Conservation (phyloP, 2,797 vertebrate species). For the Dryobates pubescens region DNA sequence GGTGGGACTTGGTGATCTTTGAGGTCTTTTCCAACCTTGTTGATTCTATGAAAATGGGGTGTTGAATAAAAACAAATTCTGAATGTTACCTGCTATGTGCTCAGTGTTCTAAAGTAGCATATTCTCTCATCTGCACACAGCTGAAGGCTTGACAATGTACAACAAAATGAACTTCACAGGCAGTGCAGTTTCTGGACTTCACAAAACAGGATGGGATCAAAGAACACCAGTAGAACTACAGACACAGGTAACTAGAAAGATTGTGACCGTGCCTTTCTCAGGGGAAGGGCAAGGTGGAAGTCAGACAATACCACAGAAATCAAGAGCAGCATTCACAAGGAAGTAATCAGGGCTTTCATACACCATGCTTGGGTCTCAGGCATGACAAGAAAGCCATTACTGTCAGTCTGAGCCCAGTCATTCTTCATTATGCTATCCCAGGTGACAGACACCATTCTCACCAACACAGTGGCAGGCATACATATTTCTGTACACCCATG, state of each 20-base stretch:
- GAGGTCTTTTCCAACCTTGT: no score
- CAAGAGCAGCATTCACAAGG: background rate
- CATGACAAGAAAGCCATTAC: background rate
- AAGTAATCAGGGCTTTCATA: background rate
- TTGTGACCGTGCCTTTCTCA: background rate
- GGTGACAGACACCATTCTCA: background rate
- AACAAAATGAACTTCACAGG: background rate
- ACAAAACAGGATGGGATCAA: accelerated
- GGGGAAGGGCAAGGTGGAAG: background rate
- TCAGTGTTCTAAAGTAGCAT: background rate
- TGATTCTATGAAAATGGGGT: background rate
- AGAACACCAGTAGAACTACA: background rate
- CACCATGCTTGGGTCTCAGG: background rate
- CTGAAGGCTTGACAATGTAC: background rate
- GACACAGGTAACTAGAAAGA: background rate
- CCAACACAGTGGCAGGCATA: background rate
- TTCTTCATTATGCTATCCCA: background rate
- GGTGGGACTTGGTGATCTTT: no score
- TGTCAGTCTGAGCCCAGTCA: background rate
- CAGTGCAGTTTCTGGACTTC: background rate
- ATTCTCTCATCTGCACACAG: background rate
- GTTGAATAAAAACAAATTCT: background rate
- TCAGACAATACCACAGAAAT: background rate
- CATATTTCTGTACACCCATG: background rate
- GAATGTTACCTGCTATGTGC: background rate